Conservation (phyloP, 2,888 invertebrate species). For the Pachymerium ferrugineum region DNA sequence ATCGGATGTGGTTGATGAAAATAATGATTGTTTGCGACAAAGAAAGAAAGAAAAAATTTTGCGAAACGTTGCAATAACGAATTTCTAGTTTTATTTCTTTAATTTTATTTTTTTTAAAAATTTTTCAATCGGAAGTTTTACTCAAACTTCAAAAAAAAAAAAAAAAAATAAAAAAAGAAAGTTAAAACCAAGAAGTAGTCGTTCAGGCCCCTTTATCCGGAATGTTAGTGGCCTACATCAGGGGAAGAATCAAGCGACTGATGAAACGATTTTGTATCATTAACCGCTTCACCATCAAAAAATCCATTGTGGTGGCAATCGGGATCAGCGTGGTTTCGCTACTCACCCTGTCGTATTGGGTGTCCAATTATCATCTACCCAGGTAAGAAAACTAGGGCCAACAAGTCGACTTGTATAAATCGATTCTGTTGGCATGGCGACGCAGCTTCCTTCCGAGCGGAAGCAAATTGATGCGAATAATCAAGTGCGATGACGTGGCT, state of each 20-base stretch:
- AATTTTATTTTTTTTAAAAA: background rate
- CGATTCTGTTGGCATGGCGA: background rate
- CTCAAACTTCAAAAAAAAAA: background rate
- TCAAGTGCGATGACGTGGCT: background rate
- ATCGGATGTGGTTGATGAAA: background rate
- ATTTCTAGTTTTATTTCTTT: background rate
- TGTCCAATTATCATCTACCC: background rate
- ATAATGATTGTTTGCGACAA: background rate
- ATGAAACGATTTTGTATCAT: slow-evolving; percentile 10
- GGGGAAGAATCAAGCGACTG: background rate
- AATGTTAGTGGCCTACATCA: background rate
- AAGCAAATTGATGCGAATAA: slow-evolving; percentile 11
- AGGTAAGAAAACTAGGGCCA: background rate
- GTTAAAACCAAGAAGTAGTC: background rate
- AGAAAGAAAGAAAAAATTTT: too few species aligned
- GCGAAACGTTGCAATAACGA: too few species aligned
- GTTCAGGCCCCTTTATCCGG: background rate
- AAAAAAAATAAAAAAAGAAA: background rate
- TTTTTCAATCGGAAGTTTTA: background rate
- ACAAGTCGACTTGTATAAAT: slow-evolving; percentile 1
- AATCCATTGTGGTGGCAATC: background rate
- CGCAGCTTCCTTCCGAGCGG: background rate
- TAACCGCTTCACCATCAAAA: background rate
- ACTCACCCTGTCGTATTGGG: background rate
- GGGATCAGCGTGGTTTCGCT: slow-evolving; percentile 1